Percentiles rank a stretch among this genome's conserved stretches.
Conservation (phyloP, 2,797 vertebrate genomes). For the Sarcoramphus papa region DNA sequence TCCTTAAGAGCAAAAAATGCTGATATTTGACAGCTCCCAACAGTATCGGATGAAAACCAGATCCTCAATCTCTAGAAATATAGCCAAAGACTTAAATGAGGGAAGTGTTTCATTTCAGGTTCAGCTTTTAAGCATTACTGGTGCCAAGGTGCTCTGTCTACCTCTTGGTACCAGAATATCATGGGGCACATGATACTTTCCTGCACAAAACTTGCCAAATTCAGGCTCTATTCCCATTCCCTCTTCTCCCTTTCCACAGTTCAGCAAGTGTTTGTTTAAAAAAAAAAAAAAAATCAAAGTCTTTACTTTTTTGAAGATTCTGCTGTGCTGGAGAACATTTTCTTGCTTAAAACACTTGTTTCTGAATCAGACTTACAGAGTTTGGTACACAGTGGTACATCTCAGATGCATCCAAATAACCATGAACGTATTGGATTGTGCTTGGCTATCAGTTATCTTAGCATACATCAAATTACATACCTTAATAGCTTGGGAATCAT, state of each 20-base stretch:
- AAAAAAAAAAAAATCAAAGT: not conserved
- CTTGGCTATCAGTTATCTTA: not conserved
- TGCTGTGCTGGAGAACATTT: not conserved
- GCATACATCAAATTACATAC: no score
- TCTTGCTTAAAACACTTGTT: not conserved
- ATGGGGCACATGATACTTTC: not conserved
- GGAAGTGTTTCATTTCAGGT: not conserved
- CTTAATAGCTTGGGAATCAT: not conserved
- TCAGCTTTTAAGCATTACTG: not conserved
- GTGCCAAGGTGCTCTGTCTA: not conserved
- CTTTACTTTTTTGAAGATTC: not conserved
- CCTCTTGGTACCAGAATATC: not conserved
- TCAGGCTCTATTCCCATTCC: not conserved
- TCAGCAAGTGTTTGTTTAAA: not conserved
- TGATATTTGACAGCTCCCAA: not conserved
- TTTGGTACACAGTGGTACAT: no score
- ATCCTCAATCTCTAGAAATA: not conserved
- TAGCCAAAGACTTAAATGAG: not conserved
- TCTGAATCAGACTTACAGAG: not conserved
- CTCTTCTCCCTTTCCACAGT: not conserved
- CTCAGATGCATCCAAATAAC: not conserved
- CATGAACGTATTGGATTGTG: not conserved
- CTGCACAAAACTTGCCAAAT: not conserved
- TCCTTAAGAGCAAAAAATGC: not conserved
- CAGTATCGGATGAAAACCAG: not conserved